phyloP scores from a whole-genome alignment of 23 tunicate species.

The Styela plicata region DNA sequence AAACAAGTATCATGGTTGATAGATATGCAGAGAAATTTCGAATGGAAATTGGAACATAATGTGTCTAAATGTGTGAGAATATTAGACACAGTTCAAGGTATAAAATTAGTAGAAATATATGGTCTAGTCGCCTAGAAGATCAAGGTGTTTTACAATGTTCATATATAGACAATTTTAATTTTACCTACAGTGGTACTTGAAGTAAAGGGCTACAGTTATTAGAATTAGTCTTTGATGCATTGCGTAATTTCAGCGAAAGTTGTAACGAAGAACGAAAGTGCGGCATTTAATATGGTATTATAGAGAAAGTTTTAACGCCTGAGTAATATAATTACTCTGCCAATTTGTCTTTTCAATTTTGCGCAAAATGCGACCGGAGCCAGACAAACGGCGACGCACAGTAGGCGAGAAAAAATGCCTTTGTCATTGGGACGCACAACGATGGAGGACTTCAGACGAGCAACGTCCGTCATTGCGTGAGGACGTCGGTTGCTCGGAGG shows the following conservation, averaged over 20 bases:
- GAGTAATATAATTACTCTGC: not conserved
- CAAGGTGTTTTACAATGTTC: too few relatives aligned
- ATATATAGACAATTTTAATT: not conserved
- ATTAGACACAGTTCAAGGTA: too few relatives aligned
- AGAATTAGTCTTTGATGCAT: not conserved
- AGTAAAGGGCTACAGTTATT: not conserved
- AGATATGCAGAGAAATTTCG: too few relatives aligned
- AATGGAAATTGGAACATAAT: too few relatives aligned
- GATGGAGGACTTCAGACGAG: not conserved
- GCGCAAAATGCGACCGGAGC: not conserved
- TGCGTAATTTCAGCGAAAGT: not conserved
- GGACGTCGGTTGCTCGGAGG: not conserved
- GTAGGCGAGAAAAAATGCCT: not conserved
- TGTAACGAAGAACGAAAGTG: not conserved
- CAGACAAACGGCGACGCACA: not conserved
- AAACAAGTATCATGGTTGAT: too few relatives aligned
- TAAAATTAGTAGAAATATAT: too few relatives aligned
- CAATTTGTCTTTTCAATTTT: not conserved
- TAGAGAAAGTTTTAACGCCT: not conserved
- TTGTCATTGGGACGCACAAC: not conserved
- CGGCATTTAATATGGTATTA: too few relatives aligned
- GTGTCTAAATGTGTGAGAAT: too few relatives aligned
- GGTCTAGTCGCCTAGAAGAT: too few relatives aligned
- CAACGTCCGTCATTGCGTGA: not conserved
- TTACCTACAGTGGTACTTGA: too few relatives aligned